phyloP scores from a whole-genome alignment of 1,140 invertebrate species.

The Drosophila kanapiae region DNA sequence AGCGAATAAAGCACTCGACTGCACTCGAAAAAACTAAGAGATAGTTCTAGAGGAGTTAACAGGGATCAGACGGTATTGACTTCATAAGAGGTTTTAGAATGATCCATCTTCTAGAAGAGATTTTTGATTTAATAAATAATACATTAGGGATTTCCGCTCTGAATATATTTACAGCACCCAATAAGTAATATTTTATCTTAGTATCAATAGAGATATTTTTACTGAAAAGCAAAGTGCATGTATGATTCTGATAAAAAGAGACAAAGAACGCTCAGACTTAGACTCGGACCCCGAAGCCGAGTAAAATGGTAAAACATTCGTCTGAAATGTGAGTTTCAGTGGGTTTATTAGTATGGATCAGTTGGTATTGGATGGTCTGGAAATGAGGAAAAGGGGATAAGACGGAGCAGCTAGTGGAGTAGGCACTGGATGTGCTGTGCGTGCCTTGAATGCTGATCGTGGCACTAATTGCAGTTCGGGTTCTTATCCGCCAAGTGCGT shows the following conservation, averaged over 20 bases:
- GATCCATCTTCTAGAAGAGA: no score
- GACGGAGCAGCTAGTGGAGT: slow-evolving; percentile 36
- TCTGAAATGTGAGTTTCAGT: slow-evolving; percentile 7
- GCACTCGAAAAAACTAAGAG: slow-evolving; percentile 7
- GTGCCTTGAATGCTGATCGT: slow-evolving; percentile 64
- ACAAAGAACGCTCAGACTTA: slow-evolving; percentile 1
- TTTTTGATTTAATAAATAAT: no score
- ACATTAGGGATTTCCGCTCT: no score
- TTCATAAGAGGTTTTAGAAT: neutral
- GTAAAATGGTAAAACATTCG: slow-evolving; percentile 11
- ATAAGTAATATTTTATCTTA: neutral
- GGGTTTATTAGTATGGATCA: slow-evolving; percentile 13
- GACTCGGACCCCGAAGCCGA: neutral
- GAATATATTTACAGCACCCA: no score
- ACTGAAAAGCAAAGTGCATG: neutral
- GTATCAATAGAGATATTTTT: neutral
- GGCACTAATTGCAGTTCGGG: slow-evolving; percentile 66
- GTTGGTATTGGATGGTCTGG: slow-evolving; percentile 8
- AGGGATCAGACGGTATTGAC: neutral
- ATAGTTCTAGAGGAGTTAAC: neutral
- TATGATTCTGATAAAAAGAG: neutral
- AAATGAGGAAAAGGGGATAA: slow-evolving; percentile 18
- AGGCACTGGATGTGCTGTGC: slow-evolving; percentile 57
- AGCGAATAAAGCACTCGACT: slow-evolving; percentile 55
- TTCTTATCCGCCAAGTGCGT: slow-evolving; percentile 57